Evolutionary conservation across 92 coral and sea anemone genomes (phyloP), one percentile per base, ranked within the genome.

Genomic region (Pocillopora grandis): DNA sequence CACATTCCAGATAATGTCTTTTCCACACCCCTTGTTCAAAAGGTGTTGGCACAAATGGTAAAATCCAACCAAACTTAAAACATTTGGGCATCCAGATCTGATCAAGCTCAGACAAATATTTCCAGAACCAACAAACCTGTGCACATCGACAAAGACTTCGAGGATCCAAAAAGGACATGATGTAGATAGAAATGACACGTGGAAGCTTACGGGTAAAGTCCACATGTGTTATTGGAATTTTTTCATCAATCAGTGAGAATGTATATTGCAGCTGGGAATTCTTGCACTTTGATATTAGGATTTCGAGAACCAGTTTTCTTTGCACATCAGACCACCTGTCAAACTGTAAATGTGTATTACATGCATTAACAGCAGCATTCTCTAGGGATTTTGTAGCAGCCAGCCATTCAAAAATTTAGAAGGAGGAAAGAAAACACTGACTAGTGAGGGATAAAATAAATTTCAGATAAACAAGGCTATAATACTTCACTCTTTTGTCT

Each of bases 21-120:
- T 96, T 96, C 99, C 99, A 96, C 1, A 93, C 97, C 49, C 99
- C 99, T 16, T 96, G 95, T 61, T 96, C 99, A 88, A 94, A 94
- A 5, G 94, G 97, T 89, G 98, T 96, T 10, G 99, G 99, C 13
- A 94, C 88, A 91, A 94, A 96, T n/a, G 99, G 91, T 19, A 96
- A 79, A 64, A 94, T 73, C 99, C 99, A 96, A 31, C 92, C 94
- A 84, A 92, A 92, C 80, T 92, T 96, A 77, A 96, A 79, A 52
- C 99, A 96, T 86, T 96, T 96, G 17, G 98, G 92, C 98, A 89
- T 94, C 99, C 99, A 96, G 21, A 96, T 89, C 76, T 86, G 92
- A 78, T 96, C 99, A 56, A 94, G 92, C 62, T 96, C 99, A 3
- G 95, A 90, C 63, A 96, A 58, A 84, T 90, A 94, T 68, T 88